Evolutionary conservation across 1,140 invertebrate species (phyloP), one percentile per base, ranked within the genome.

Genomic region (Hyles vespertilio): DNA sequence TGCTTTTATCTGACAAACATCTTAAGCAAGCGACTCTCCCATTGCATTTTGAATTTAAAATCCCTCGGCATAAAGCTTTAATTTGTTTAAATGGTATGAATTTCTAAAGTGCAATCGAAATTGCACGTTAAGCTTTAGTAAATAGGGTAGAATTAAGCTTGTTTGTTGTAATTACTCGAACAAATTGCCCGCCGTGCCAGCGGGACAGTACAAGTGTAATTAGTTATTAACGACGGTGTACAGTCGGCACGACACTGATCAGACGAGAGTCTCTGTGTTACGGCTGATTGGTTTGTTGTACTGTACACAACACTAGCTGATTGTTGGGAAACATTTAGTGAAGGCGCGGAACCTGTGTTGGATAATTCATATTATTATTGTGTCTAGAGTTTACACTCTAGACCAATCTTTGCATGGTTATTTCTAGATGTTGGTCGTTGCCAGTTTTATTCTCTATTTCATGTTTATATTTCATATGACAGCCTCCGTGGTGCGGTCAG

Each of bases 171-270:
- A 54, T 56, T 22, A 66, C 54, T 53, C 58, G 65, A 73, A 71
- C 64, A 72, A 72, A 64, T 67, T 64, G 70, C 71, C 72, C 61
- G 64, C 66, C 64, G 75, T 70, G 61, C 59, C 73, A 62, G 72
- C 76, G 76, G 69, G 72, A 79, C 78, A 73, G 70, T 74, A 74
- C 72, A 78, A 78, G 72, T 68, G 74, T 84, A 84, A 84, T 84
- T 81, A 84, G 81, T 84, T 77, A 82, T 84, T 84, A 84, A 76
- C 74, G 79, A 76, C 72, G 74, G 66, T 70, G 69, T 69, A 40
- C 36, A 77, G 74, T 74, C 77, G 77, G 75, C 74, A 78, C 74
- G 72, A 79, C 69, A 79, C 75, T 77, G 74, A 79, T 81, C 74
- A 69, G 65, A 78, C 69, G 65, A 72, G 79, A 63, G 65, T 65